Percentiles rank a stretch among this genome's conserved stretches.
Conservation (phyloP, 1,140 invertebrate species). For the Drosophila jambulina region DNA sequence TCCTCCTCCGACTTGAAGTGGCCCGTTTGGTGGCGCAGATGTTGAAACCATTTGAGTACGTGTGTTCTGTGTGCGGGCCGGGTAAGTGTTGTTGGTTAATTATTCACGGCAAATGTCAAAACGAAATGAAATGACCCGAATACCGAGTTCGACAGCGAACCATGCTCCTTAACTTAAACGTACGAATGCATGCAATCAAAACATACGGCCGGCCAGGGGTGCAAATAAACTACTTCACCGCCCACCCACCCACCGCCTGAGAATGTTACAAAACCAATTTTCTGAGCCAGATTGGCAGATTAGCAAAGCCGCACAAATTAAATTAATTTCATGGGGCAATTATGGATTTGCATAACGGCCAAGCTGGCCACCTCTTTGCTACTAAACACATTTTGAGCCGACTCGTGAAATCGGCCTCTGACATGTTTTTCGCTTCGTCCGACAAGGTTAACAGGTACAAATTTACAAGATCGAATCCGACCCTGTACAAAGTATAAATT, state of each 20-base stretch:
- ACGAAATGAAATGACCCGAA: slow-evolving; percentile 61
- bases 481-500: background rate
- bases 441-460: slow-evolving; percentile 2
- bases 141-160: slow-evolving; percentile 55
- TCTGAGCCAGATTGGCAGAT: slow-evolving; percentile 27
- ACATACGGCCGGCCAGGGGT: slow-evolving; percentile 6
- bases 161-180: slow-evolving; percentile 61
- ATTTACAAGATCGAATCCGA: background rate
- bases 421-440: slow-evolving; percentile 9
- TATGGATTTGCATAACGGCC: slow-evolving; percentile 48
- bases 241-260: slow-evolving; percentile 1
- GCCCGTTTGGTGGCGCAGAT: slow-evolving; percentile 63
- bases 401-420: slow-evolving; percentile 8
- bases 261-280: slow-evolving; percentile 33
- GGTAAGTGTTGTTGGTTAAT: slow-evolving; percentile 54
- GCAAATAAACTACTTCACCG: slow-evolving; percentile 24
- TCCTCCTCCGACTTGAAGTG: slow-evolving; percentile 73
- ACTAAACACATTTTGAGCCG: slow-evolving; percentile 13
- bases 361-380: slow-evolving; percentile 2
- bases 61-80: slow-evolving; percentile 51
- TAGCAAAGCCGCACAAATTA: slow-evolving; percentile 40
- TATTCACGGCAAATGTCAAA: slow-evolving; percentile 63
- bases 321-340: slow-evolving; percentile 45
- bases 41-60: slow-evolving; percentile 76
- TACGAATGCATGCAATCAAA: slow-evolving; percentile 57